phyloP scores from a whole-genome alignment of 2,888 invertebrate species.

The Spodoptera picta region DNA sequence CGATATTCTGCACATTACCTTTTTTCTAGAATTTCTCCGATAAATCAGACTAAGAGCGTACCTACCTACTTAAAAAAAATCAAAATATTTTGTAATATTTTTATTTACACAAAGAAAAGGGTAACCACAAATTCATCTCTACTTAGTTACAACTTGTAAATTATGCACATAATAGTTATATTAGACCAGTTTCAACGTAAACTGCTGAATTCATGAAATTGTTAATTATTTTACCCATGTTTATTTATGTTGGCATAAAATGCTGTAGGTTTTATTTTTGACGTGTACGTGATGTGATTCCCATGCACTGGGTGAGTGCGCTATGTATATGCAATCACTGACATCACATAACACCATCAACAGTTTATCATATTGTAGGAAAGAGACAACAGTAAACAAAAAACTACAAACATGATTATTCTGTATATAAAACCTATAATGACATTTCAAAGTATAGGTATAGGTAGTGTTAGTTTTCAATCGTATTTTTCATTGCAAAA shows the following conservation, averaged over 20 bases:
- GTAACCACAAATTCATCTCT: conserved; percentile 28
- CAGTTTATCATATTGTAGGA: not conserved
- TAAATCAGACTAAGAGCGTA: no score
- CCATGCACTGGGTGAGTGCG: conserved; percentile 7
- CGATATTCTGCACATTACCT: no score
- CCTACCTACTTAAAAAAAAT: not conserved
- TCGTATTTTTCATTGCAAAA: no score
- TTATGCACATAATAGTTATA: conserved; percentile 9
- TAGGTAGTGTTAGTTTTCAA: no score
- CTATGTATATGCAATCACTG: conserved; percentile 15
- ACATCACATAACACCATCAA: conserved; percentile 12
- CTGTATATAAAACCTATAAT: no score
- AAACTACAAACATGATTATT: no score
- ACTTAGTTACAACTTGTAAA: conserved; percentile 11
- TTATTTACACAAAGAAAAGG: conserved; percentile 36
- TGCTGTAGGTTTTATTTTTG: conserved; percentile 7
- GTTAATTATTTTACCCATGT: conserved; percentile 14
- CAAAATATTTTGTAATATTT: conserved; percentile 5
- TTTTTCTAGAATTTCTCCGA: no score
- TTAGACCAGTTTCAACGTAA: conserved; percentile 12
- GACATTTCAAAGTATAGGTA: no score
- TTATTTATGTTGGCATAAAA: conserved; percentile 18
- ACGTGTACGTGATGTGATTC: conserved; percentile 12
- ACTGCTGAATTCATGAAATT: conserved; percentile 15
- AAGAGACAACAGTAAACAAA: no score